These are phyloP conservation scores for Gobius niger DNA, from an alignment of 2,113 vertebrate species.

Conservation along the genomic window DNA sequence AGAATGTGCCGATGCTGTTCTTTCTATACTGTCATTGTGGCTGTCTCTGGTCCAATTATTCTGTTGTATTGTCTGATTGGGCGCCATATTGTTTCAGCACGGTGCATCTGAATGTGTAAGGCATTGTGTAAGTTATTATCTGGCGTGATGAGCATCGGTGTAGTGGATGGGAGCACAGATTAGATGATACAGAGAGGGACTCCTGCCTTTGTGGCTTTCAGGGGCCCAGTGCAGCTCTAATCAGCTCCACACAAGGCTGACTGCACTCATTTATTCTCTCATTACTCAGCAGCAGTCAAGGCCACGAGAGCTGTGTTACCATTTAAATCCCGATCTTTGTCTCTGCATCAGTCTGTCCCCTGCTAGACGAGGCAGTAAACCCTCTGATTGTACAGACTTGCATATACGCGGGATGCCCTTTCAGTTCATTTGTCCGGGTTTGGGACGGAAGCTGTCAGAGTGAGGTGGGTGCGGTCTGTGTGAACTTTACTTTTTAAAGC, in stretches of 20 bases:
- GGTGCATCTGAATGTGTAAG: slow-evolving; percentile 32
- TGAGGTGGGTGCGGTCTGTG: no score
- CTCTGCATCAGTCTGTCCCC: slow-evolving; percentile 31
- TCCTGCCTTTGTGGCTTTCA: slow-evolving; percentile 73
- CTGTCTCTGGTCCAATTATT: slow-evolving; percentile 65
- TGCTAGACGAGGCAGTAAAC: slow-evolving; percentile 2
- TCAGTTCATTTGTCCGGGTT: not conserved
- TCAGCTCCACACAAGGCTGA: slow-evolving; percentile 54
- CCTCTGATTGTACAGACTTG: not conserved
- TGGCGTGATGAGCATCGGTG: slow-evolving; percentile 70
- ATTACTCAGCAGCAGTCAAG: slow-evolving; percentile 66
- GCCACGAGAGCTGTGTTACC: slow-evolving; percentile 37
- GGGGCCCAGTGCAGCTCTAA: slow-evolving; percentile 61
- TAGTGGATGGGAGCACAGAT: slow-evolving; percentile 64
- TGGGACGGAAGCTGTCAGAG: not conserved
- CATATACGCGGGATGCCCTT: not conserved
- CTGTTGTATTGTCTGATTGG: slow-evolving; percentile 59
- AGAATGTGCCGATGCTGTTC: not conserved
- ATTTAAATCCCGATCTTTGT: slow-evolving; percentile 32
- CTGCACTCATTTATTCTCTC: slow-evolving; percentile 65
- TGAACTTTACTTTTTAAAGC: no score
- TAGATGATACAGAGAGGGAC: slow-evolving; percentile 63
- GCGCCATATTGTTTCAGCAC: slow-evolving; percentile 63
- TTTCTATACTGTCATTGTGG: slow-evolving; percentile 58
- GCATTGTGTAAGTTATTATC: slow-evolving; percentile 61